Evolutionary conservation across 2,888 invertebrate genomes (phyloP).

Genomic region (Nomada lathburiana): DNA sequence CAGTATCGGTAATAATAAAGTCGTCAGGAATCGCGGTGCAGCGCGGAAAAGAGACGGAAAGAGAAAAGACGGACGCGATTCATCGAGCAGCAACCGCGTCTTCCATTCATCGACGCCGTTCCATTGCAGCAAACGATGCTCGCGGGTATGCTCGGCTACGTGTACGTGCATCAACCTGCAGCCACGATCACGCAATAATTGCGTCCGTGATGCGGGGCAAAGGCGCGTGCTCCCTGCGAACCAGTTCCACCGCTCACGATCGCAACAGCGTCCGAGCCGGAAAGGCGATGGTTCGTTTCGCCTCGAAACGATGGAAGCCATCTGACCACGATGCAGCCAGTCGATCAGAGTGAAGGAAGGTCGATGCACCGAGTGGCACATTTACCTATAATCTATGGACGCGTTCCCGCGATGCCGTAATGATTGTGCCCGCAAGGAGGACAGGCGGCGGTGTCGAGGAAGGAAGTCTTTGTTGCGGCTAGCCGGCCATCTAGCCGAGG

Average conservation of each 20-base stretch:
- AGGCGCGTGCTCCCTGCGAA: constrained; percentile 40
- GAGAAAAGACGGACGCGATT: constrained; percentile 55
- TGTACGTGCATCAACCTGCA: constrained; percentile 43
- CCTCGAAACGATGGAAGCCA: not conserved
- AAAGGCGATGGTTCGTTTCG: not conserved
- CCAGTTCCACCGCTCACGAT: constrained; percentile 28
- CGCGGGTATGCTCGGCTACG: constrained; percentile 30
- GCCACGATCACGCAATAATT: constrained; percentile 63
- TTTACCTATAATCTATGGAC: constrained; percentile 73
- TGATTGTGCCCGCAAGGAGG: constrained; percentile 71
- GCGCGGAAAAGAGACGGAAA: not conserved
- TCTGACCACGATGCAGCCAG: not conserved
- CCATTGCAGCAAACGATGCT: not conserved
- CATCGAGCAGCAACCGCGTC: constrained; percentile 57
- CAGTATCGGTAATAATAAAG: constrained; percentile 67
- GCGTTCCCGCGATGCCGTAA: constrained; percentile 73
- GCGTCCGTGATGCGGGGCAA: constrained; percentile 47
- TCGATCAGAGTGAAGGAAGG: not conserved
- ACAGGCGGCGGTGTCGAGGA: constrained; percentile 20
- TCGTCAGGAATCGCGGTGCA: constrained; percentile 56
- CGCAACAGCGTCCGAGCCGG: not conserved
- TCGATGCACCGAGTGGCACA: constrained; percentile 38
- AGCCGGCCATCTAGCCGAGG: constrained; percentile 50
- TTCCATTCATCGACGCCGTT: constrained; percentile 65
- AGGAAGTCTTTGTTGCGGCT: constrained; percentile 62